Conservation (phyloP, 1,140 invertebrate species). For the Drosophila funebris region DNA sequence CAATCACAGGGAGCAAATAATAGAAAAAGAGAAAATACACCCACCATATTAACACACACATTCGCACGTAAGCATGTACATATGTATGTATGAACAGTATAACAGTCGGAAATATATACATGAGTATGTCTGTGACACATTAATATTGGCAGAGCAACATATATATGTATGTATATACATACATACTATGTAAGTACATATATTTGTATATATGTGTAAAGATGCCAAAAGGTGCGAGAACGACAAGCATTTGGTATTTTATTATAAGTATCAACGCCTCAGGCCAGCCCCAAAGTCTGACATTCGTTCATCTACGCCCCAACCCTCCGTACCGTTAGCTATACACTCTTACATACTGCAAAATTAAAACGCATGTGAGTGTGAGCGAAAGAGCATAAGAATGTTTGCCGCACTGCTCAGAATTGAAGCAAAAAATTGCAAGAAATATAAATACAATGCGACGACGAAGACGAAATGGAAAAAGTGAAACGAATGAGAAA, state of each 20-base stretch:
- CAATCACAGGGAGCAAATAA: conserved; percentile 44
- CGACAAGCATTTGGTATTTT: conserved; percentile 52
- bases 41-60: conserved; percentile 44
- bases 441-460: conserved; percentile 74
- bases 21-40: conserved; percentile 49
- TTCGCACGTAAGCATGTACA: conserved; percentile 26
- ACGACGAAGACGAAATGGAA: conserved; percentile 56
- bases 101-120: conserved; percentile 8
- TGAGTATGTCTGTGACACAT: conserved; percentile 16
- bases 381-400: conserved; percentile 16
- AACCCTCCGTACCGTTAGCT: background rate
- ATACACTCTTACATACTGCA: conserved; percentile 5
- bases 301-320: conserved; percentile 24
- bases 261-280: conserved; percentile 65
- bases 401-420: conserved; percentile 58
- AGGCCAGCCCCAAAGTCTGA: conserved; percentile 48
- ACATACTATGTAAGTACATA: conserved; percentile 14
- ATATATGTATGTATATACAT: background rate
- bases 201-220: conserved; percentile 32
- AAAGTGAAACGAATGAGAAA: conserved; percentile 75
- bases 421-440: conserved; percentile 70
- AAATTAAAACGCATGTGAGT: conserved; percentile 24
- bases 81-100: background rate
- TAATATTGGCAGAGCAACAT: conserved; percentile 7
- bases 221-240: conserved; percentile 52